Conservation (phyloP, 2,113 vertebrate genomes). For the Tachysurus vachellii region DNA sequence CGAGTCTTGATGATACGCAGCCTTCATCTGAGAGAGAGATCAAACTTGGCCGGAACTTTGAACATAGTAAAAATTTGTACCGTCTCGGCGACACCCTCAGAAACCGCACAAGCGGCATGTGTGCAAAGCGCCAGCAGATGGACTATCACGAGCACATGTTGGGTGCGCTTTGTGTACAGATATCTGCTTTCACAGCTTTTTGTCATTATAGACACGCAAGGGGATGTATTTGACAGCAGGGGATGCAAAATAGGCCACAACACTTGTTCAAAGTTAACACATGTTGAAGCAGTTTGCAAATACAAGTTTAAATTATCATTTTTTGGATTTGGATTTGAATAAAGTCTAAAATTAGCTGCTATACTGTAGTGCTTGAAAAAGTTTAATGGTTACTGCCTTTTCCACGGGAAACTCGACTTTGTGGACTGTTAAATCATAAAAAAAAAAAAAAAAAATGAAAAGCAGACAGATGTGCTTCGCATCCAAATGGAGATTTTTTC, state of each 20-base stretch:
- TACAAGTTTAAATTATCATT: not conserved
- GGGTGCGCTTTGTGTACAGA: not conserved
- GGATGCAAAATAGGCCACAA: not conserved
- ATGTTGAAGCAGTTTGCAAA: not conserved
- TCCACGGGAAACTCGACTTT: not conserved
- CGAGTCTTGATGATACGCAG: not conserved
- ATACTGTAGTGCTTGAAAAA: not conserved
- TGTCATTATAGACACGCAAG: not conserved
- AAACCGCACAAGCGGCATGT: not conserved
- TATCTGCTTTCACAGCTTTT: not conserved
- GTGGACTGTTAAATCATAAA: not conserved
- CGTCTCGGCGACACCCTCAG: not conserved
- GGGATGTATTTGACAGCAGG: not conserved
- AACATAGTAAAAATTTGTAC: not conserved
- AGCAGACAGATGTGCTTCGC: constrained; percentile 12
- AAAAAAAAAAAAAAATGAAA: not conserved
- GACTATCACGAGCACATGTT: not conserved
- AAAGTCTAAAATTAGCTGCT: not conserved
- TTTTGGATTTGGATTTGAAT: not conserved
- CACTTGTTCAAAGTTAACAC: not conserved
- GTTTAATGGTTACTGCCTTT: not conserved
- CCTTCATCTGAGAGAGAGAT: not conserved
- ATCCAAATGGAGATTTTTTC: not conserved
- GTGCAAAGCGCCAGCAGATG: not conserved
- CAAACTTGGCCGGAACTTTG: not conserved